Percentiles rank a stretch among this genome's conserved stretches.
Conservation (phyloP, 2,113 vertebrate genomes). For the Calonectris borealis region DNA sequence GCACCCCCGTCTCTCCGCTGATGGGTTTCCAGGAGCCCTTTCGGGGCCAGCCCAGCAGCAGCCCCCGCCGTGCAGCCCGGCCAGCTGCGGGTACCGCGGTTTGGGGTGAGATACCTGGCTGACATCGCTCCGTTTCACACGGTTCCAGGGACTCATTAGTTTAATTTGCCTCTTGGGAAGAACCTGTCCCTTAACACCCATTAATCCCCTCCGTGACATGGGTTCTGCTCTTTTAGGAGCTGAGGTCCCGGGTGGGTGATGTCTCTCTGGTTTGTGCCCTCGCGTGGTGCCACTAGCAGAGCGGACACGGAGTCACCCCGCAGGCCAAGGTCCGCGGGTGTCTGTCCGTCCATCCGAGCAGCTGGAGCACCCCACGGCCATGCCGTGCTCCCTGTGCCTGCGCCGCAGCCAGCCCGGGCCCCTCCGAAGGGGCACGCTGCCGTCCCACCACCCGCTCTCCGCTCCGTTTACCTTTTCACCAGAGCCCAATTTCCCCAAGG, state of each 20-base stretch:
- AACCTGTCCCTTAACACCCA: background rate
- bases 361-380: background rate
- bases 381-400: background rate
- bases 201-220: background rate
- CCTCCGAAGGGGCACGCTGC: background rate
- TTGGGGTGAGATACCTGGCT: background rate
- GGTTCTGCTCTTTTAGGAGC: background rate
- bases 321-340: background rate
- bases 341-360: accelerated
- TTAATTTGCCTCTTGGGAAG: background rate
- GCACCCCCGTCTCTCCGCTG: background rate
- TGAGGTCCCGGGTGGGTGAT: background rate
- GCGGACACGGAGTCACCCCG: accelerated
- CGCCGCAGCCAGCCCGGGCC: background rate
- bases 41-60: background rate
- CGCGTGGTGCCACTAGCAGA: accelerated
- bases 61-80: background rate
- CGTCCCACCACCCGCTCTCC: background rate
- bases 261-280: background rate
- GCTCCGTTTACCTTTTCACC: background rate
- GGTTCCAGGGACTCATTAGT: accelerated
- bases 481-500: background rate
- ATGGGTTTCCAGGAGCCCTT: background rate
- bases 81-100: accelerated
- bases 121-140: background rate